Percentiles rank a stretch among this genome's conserved stretches.
Evolutionary conservation across 2,888 invertebrate genomes (phyloP).

Genomic region (Strigamia transsilvanica): DNA sequence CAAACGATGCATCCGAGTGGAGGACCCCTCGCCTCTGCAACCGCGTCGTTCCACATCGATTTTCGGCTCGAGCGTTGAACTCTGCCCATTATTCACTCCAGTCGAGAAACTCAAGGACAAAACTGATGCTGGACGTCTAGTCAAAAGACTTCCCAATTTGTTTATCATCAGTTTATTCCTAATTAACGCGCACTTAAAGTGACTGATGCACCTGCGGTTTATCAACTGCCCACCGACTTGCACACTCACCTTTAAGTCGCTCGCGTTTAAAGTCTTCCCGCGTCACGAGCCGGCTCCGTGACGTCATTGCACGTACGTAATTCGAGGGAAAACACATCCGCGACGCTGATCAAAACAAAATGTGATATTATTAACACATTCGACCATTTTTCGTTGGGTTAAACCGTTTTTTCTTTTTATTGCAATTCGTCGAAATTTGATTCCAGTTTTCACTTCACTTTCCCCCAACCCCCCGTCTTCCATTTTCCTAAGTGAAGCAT

Average conservation of each 20-base stretch:
- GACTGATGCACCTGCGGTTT: conserved; percentile 33
- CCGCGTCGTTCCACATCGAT: conserved; percentile 47
- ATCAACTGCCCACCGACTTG: background rate
- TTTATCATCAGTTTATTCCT: conserved; percentile 43
- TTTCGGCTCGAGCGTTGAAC: conserved; percentile 39
- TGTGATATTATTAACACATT: background rate
- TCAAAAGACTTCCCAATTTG: conserved; percentile 39
- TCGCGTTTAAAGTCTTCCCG: background rate
- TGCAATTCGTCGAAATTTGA: conserved; percentile 9
- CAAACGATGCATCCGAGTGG: conserved; percentile 39
- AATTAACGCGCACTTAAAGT: conserved; percentile 32
- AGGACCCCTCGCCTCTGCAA: conserved; percentile 40
- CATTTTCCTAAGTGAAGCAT: background rate
- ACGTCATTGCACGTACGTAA: background rate
- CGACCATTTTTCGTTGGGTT: background rate
- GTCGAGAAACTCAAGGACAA: conserved; percentile 34
- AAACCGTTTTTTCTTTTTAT: background rate
- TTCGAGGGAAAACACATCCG: no score
- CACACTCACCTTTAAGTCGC: background rate
- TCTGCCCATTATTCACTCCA: conserved; percentile 41
- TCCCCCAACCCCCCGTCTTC: background rate
- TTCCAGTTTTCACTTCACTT: conserved; percentile 3
- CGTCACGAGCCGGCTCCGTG: background rate
- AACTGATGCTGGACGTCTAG: conserved; percentile 37
- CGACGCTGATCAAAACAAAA: background rate